These are phyloP conservation scores for Beroe ovata DNA, from an alignment of 37 sponge, comb jelly and placozoan genomes.

Conservation along the genomic window DNA sequence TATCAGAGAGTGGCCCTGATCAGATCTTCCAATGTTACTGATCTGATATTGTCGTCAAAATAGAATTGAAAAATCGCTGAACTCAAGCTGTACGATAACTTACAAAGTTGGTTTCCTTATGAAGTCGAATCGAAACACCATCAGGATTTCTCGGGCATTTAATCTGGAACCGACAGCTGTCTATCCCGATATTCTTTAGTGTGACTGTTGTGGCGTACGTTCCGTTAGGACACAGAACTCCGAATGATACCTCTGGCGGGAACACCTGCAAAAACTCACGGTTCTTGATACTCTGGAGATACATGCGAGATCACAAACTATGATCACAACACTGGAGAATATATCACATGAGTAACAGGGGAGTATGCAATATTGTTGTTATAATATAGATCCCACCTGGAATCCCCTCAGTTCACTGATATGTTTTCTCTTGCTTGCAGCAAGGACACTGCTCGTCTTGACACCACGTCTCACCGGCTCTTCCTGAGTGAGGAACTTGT, in stretches of 20 bases:
- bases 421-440: slow-evolving; percentile 55
- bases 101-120: slow-evolving; percentile 48
- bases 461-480: slow-evolving; percentile 81
- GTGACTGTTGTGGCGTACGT: slow-evolving; percentile 74
- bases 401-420: slow-evolving; percentile 75
- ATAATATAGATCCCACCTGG: too few relatives aligned
- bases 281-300: too few relatives aligned
- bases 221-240: slow-evolving; percentile 77
- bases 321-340: too few relatives aligned
- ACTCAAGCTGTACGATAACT: too few relatives aligned
- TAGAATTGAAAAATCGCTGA: too few relatives aligned
- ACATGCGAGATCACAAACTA: too few relatives aligned
- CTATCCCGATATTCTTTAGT: slow-evolving; percentile 82
- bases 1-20: too few relatives aligned
- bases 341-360: too few relatives aligned
- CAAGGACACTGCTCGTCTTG: slow-evolving; percentile 71
- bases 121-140: slow-evolving; percentile 35
- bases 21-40: too few relatives aligned
- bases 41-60: too few relatives aligned
- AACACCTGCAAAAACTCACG: too few relatives aligned
- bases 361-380: too few relatives aligned
- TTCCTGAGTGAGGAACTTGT: slow-evolving; percentile 23
- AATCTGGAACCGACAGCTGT: slow-evolving; percentile 80
- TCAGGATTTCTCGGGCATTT: slow-evolving; percentile 69
- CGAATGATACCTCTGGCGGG: slow-evolving; percentile 82